Conservation (phyloP, 2,888 invertebrate species). For the Mellilla xanthometata region DNA sequence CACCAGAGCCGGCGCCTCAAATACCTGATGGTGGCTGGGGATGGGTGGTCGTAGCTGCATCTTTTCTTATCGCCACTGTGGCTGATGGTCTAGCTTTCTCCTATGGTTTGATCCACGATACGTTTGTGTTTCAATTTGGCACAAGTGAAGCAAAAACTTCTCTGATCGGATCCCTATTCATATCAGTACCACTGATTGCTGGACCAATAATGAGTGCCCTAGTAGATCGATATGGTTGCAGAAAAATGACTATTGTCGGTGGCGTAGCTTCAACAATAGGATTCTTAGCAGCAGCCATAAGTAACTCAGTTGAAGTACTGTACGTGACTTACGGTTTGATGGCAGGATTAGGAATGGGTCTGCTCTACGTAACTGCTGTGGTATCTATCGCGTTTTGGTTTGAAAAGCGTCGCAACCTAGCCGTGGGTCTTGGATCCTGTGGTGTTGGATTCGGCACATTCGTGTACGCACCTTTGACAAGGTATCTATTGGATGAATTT, state of each 20-base stretch:
- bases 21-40: constrained; percentile 95
- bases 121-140: constrained; percentile 89
- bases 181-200: constrained; percentile 93
- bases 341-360: constrained; percentile 91
- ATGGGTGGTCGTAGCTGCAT: constrained; percentile 94
- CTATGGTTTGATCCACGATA: constrained; percentile 93
- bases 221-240: constrained; percentile 93
- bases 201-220: constrained; percentile 93
- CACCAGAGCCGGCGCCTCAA: constrained; percentile 73
- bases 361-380: constrained; percentile 94
- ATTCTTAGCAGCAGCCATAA: constrained; percentile 88
- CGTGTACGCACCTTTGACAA: constrained; percentile 92
- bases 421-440: constrained; percentile 93
- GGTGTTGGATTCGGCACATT: constrained; percentile 96
- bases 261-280: constrained; percentile 88
- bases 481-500: constrained; percentile 87
- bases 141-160: constrained; percentile 92
- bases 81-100: constrained; percentile 97
- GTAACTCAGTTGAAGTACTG: constrained; percentile 88
- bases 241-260: constrained; percentile 88
- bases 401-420: constrained; percentile 92
- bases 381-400: constrained; percentile 97
- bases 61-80: constrained; percentile 92
- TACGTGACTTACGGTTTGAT: constrained; percentile 93
- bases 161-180: constrained; percentile 93